Evolutionary conservation across 2,797 vertebrate genomes (phyloP), one percentile per base, ranked within the genome.

Genomic region (Diplodus sargus): DNA sequence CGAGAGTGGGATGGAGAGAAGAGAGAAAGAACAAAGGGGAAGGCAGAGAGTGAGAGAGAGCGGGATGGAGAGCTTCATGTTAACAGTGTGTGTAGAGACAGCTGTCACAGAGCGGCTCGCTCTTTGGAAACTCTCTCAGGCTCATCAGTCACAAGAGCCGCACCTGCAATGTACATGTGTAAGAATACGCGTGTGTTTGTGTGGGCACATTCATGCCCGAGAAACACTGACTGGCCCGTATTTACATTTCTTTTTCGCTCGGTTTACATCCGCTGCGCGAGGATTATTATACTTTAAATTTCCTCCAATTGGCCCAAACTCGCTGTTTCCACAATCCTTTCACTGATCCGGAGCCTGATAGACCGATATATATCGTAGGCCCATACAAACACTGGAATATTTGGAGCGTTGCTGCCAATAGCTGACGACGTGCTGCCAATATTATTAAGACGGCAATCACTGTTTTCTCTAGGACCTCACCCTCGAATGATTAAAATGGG

Each of bases 141-240:
- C 81, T 90, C 88, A 89, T 93, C 90, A 90, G 85, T 91, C 85
- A 88, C 83, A 90, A 76, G 71, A 89, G 83, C 88, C 81, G 83
- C 90, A 91, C 90, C 89, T 91, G 90, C 87, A 85, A 74, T 28
- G 16, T 63, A 52, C 42, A 79, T 62, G 52, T 51, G 69, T 56
- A 25, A 66, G 57, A 74, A 57, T 53, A 20, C 80, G 82, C 85
- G 17, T 67, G 56, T 28, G 23, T 58, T 62, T 69, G 80, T 74
- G 78, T 58, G 72, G 72, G 62, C 80, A 77, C 73, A 47, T 76
- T 53, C 65, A 74, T 71, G 66, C 62, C 28, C 14, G 79, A 74
- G 77, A 88, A 89, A 86, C 48, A 28, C 22, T 43, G 78, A 82
- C 63, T 66, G 54, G 57, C 63, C 67, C 84, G 59, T 91, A 43